Conservation (phyloP, 1,140 invertebrate genomes). For the Drosophila miranda region DNA sequence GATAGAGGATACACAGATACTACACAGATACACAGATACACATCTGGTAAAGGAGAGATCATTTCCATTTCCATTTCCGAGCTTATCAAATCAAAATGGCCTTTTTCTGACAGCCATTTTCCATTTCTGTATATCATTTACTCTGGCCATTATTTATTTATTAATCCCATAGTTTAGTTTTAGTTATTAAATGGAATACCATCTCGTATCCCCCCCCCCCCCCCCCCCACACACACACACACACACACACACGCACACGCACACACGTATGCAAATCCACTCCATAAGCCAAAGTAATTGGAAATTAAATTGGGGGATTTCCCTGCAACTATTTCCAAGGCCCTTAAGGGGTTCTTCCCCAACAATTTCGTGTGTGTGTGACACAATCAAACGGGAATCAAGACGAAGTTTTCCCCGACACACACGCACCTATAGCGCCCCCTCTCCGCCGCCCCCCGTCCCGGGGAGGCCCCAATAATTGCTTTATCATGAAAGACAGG, state of each 20-base stretch:
- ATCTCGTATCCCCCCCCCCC: background rate
- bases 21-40: background rate
- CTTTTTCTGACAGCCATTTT: slow-evolving; percentile 7
- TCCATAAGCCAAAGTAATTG: slow-evolving; percentile 58
- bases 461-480: slow-evolving; percentile 54
- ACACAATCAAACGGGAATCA: slow-evolving; percentile 44
- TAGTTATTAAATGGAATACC: slow-evolving; percentile 32
- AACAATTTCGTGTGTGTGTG: slow-evolving; percentile 1
- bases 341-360: no score
- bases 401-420: background rate
- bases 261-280: no score
- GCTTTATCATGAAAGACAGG: slow-evolving; percentile 58
- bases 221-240: no score
- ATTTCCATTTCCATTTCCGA: background rate
- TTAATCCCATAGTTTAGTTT: slow-evolving; percentile 54
- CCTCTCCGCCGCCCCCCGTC: background rate
- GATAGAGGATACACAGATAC: background rate
- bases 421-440: slow-evolving; percentile 12
- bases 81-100: slow-evolving; percentile 44
- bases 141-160: slow-evolving; percentile 24
- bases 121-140: slow-evolving; percentile 31
- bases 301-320: slow-evolving; percentile 61
- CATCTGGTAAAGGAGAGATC: no score
- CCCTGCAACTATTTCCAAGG: background rate
- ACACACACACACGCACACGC: no score